Base-by-base conservation (phyloP, 2,888 invertebrate species). In the Darwinula stevensoni region DNA sequence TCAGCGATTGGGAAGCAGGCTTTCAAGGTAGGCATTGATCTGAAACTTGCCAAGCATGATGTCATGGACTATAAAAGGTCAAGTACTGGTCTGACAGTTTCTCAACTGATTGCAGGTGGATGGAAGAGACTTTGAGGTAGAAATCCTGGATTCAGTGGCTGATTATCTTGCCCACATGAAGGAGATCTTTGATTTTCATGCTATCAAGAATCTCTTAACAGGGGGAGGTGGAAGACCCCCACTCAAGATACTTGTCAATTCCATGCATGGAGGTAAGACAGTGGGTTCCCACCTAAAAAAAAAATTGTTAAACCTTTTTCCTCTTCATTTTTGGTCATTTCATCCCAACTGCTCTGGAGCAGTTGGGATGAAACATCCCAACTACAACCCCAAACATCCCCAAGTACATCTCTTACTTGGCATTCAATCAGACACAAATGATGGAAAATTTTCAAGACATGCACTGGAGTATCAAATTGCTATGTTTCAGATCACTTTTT, bases 151-250 rank as follows among this genome's bases (percentile, higher is more conserved):
- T 52, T 63, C 82, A 0, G 84, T 91, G 2, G 58, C 62, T 12
- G 76, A 86, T 47, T 97, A 97, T 47, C 64, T 78, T 1, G 55
- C 59, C 2, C 63, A 75, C 38, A 91, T 97, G 91, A 78, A 84
- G 52, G 68, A 72, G 43, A 88, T 99, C 40, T 99, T 99, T 53
- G 86, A 97, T 57, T 97, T 97, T 52, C 50, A 53, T 28, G 63
- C 66, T 45, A 63, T 97, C 35, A 68, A 62, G 44, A 51, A 55
- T 1, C 61, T 82, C 34, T 58, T 91, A 14, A 60, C 64, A 34
- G 75, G 75, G 18, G 58, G 61, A 4, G 52, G 58, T 9, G 57
- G 57, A 9, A 36, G 39, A 12, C 62, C 64, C 31, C 65, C 71
- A 0, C 67, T 88, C 46, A 71, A 74, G 44, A 63, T 97, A 39